A percentile compares a stretch with the other conserved stretches of the same genome.
Evolutionary conservation across 1,140 invertebrate genomes (phyloP).

Genomic region (Diachasma alloeum): DNA sequence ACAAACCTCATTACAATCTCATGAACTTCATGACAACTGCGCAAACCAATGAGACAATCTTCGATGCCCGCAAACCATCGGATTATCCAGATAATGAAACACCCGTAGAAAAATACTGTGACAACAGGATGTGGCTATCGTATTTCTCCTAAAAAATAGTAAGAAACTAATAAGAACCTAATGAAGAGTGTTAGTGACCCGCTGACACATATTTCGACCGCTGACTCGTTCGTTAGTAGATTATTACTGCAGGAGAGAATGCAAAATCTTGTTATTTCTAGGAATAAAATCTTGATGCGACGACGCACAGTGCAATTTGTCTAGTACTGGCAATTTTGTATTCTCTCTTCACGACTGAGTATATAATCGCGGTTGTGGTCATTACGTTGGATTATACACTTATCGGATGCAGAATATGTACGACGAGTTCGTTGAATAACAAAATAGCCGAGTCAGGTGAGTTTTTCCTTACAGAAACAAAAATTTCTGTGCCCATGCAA

Average conservation of each 20-base stretch:
- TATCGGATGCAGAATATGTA: background rate
- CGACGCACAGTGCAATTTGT: background rate
- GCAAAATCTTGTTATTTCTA: background rate
- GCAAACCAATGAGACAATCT: too few relatives aligned
- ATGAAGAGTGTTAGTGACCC: background rate
- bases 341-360: background rate
- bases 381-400: background rate
- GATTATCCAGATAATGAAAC: too few relatives aligned
- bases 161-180: too few relatives aligned
- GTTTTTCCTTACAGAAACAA: background rate
- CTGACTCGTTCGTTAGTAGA: background rate
- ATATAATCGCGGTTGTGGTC: conserved; percentile 5
- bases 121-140: too few relatives aligned
- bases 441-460: background rate
- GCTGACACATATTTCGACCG: background rate
- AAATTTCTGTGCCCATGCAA: too few relatives aligned
- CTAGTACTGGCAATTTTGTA: background rate
- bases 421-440: background rate
- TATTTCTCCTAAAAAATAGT: too few relatives aligned
- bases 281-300: conserved; percentile 6
- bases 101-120: too few relatives aligned
- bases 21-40: too few relatives aligned
- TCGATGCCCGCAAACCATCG: too few relatives aligned
- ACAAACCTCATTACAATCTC: too few relatives aligned
- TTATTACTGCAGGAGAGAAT: background rate